These are phyloP conservation scores for Ploceus nigricollis DNA, from an alignment of 2,113 vertebrate species.

Conservation along the genomic window DNA sequence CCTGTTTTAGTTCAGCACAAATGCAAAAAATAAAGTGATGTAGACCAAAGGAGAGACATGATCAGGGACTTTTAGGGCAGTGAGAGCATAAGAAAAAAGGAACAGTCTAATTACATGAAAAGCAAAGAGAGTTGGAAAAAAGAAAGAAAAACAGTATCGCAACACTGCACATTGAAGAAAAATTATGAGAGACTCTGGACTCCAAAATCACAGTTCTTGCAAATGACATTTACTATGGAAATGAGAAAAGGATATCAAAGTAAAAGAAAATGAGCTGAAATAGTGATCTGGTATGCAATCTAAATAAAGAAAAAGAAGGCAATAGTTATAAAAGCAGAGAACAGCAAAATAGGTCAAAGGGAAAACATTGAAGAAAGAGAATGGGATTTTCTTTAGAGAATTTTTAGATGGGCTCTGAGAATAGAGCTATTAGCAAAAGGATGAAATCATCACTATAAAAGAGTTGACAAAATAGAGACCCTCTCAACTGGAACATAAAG, in stretches of 20 bases:
- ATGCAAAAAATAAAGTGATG: neutral
- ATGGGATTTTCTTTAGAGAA: neutral
- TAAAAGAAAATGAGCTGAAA: neutral
- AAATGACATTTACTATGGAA: neutral
- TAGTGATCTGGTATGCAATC: neutral
- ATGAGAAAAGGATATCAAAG: neutral
- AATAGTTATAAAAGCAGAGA: neutral
- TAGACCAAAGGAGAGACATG: neutral
- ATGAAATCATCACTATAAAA: neutral
- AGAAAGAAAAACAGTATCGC: neutral
- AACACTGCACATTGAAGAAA: neutral
- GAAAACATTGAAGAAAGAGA: neutral
- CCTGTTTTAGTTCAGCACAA: neutral
- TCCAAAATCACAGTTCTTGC: neutral
- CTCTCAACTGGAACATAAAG: neutral
- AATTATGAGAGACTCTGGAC: neutral
- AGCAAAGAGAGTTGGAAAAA: neutral
- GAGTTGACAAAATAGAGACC: neutral
- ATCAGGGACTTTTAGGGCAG: neutral
- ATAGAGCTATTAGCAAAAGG: neutral
- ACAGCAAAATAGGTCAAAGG: neutral
- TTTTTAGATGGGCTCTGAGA: neutral
- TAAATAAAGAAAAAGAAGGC: neutral
- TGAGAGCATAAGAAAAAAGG: neutral
- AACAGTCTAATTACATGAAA: neutral